A percentile compares a stretch with the other conserved stretches of the same genome.
phyloP scores from a whole-genome alignment of 1,140 invertebrate species.

The Brachionus manjavacas region DNA sequence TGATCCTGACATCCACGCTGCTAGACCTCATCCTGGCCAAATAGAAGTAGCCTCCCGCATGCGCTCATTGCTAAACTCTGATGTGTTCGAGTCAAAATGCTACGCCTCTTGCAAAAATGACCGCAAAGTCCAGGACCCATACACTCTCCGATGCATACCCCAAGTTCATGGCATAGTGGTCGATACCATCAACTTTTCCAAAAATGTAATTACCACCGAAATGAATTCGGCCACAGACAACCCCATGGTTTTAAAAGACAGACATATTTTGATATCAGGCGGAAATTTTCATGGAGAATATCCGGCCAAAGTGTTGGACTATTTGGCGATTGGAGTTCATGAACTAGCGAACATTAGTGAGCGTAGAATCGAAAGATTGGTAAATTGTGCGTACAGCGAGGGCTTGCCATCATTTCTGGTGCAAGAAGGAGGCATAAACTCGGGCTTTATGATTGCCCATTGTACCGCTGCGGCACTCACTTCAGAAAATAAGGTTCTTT shows the following conservation, averaged over 20 bases:
- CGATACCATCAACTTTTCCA: slow-evolving; percentile 8
- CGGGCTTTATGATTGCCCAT: slow-evolving; percentile 72
- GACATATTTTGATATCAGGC: slow-evolving; percentile 67
- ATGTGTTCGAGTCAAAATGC: slow-evolving; percentile 67
- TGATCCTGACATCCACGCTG: slow-evolving; percentile 66
- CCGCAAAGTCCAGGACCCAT: slow-evolving; percentile 70
- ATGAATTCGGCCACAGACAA: slow-evolving; percentile 68
- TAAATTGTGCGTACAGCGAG: slow-evolving; percentile 68
- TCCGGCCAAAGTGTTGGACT: slow-evolving; percentile 70
- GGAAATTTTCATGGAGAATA: slow-evolving; percentile 71
- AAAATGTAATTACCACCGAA: slow-evolving; percentile 56
- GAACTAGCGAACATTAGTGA: slow-evolving; percentile 71
- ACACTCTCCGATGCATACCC: slow-evolving; percentile 69
- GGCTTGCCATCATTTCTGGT: slow-evolving; percentile 67
- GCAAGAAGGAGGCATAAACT: slow-evolving; percentile 69
- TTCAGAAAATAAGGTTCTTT: slow-evolving; percentile 71
- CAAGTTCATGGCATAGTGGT: slow-evolving; percentile 59
- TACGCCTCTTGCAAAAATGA: slow-evolving; percentile 70
- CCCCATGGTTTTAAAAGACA: slow-evolving; percentile 68
- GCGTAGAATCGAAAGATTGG: slow-evolving; percentile 66
- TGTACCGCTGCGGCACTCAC: slow-evolving; percentile 67
- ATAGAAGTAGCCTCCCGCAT: slow-evolving; percentile 64
- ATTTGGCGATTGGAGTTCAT: slow-evolving; percentile 69
- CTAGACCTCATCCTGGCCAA: slow-evolving; percentile 68
- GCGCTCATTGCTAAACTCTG: slow-evolving; percentile 66